Base-by-base conservation (phyloP, 2,888 invertebrate genomes). In the Orthosia gothica region DNA sequence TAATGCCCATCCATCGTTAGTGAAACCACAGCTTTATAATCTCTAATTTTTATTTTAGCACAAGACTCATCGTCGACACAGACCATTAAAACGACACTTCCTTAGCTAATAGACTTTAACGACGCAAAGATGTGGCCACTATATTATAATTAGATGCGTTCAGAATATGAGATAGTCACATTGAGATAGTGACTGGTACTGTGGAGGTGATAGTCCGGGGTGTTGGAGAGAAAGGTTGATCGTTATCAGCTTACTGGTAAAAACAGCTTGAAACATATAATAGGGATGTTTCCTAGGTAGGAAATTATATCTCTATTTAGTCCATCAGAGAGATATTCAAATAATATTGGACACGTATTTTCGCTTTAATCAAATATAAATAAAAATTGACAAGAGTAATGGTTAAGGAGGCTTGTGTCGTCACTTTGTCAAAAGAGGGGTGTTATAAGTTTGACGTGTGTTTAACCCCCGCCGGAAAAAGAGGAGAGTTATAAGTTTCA, bases 21-120 rank as follows among this genome's bases (percentile, higher is more conserved):
- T 57, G 13, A n/a, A 54, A 15, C 45, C 13, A 2, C 23, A n/a
- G 13, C 49, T 70, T 49, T 70, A 49, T 11, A 54, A 49, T 23
- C 1, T 47, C 11, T 61, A 12, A 74, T 3, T 32, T 55, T 58
- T 61, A 76, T 76, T 76, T 70, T 78, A 62, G 64, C 16, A 26
- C 16, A 66, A 47, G 52, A 59, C 13, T 64, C 82, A 55, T 32
- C 67, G 65, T 78, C 75, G 70, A 32, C 67, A 64, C 70, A 63
- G 45, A 23, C 59, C 76, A 84, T 83, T 84, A 83, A 57, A n/a
- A 52, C 9, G 70, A 70, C 69, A 70, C 71, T 67, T 86, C 76
- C 74, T 80, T 70, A 52, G 63, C 70, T 76, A 85, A 83, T 81
- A 58, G 57, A 79, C 70, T 63, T 85, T 76, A 69, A 82, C 54